These are phyloP conservation scores for Clusia tigrina DNA, from an alignment of 2,888 invertebrate genomes.

Conservation along the genomic window DNA sequence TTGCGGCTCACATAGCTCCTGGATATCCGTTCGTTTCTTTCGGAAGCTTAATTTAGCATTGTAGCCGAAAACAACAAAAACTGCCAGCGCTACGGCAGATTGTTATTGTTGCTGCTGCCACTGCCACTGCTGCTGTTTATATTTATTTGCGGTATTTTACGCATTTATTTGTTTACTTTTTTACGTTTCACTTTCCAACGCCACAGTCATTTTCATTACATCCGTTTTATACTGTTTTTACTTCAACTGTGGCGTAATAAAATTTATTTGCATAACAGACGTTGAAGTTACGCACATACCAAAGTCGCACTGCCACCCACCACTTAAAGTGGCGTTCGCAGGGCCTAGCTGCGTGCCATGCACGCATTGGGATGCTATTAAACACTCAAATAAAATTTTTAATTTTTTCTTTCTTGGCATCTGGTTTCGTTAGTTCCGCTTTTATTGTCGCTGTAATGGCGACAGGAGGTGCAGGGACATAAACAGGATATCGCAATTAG, in stretches of 20 bases:
- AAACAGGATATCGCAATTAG: conserved; percentile 5
- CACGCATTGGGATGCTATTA: conserved; percentile 40
- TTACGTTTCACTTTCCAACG: conserved; percentile 1
- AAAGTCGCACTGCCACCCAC: not conserved
- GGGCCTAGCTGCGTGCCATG: conserved; percentile 21
- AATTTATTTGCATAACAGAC: conserved; percentile 45
- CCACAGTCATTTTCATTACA: conserved; percentile 54
- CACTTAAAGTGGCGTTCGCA: not conserved
- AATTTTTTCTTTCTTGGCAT: conserved; percentile 45
- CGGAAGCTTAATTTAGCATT: conserved; percentile 57
- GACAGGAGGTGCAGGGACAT: no score
- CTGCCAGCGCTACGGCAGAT: conserved; percentile 46
- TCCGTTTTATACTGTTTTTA: conserved; percentile 46
- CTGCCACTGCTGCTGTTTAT: conserved; percentile 30
- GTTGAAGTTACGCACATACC: no score
- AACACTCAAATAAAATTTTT: conserved; percentile 56
- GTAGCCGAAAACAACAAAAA: conserved; percentile 39
- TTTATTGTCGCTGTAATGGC: not conserved
- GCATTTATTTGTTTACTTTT: conserved; percentile 52
- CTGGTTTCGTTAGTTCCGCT: conserved; percentile 12
- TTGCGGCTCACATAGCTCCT: not conserved
- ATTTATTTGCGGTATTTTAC: conserved; percentile 58
- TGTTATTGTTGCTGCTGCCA: conserved; percentile 29
- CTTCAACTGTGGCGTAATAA: conserved; percentile 45
- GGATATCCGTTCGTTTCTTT: conserved; percentile 43